Evolutionary conservation across 2,797 vertebrate genomes (phyloP), one percentile per base, ranked within the genome.

Genomic region (Sorex maritimensis): DNA sequence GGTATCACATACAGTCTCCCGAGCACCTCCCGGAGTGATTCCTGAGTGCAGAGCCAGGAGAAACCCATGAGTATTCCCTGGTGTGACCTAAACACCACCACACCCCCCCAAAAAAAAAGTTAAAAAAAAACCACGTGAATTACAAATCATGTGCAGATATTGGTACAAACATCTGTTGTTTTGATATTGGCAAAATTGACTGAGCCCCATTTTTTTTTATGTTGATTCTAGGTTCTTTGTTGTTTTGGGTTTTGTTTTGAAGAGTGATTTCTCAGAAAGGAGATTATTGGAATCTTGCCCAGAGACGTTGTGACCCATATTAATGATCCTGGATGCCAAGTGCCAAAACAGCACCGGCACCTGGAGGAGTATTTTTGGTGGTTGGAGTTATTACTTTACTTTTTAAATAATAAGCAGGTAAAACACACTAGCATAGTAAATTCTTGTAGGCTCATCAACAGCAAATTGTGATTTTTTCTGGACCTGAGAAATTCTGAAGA

Each of bases 251-350:
- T 86, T 81, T 23, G 26, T 88, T 83, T 84, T 82, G 44, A 74
- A 93, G 88, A 67, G 5, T 65, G 46, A 63, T 72, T 87, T 89
- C 63, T 94, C 44, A 83, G 79, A 68, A n/a, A 73, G 72, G 87
- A 81, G 30, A 77, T 68, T 30, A 1, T 9, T 95, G 95, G 89
- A 84, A 55, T 85, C 26, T n/a, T 73, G 67, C 91, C 88, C 79
- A 17, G 89, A 86, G 90, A 34, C 86, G 83, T 34, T 69, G 34
- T 89, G 89, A 94, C 81, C 91, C 84, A 88, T 41, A 61, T 78
- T 30, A 78, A 63, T 63, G 52, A 84, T 72, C 30, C 67, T 15
- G 15, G n/a, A 41, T 91, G 84, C 78, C 88, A 84, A 55, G 52
- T 74, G 73, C 84, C 67, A 81, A 83, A 74, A 49, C 10, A 79